A percentile compares a stretch with the other conserved stretches of the same genome.
These are phyloP conservation scores for Phoeniculus purpureus DNA, from an alignment of 2,797 vertebrate genomes.

Conservation along the genomic window DNA sequence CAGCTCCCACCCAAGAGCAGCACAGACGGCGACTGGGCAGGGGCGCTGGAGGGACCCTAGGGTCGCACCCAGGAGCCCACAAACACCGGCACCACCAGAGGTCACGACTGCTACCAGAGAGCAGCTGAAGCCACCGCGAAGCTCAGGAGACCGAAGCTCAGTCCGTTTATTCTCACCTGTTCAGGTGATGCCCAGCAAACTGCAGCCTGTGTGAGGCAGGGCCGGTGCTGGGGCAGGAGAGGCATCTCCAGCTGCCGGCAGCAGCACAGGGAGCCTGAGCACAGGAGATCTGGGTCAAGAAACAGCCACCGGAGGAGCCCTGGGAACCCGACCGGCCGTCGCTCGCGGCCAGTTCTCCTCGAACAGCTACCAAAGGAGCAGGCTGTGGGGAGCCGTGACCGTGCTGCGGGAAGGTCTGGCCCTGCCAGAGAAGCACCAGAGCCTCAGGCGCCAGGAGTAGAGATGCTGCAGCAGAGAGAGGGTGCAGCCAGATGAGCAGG, in stretches of 20 bases:
- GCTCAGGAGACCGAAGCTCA: neutral
- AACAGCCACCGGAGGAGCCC: neutral
- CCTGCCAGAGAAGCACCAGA: neutral
- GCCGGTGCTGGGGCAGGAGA: neutral
- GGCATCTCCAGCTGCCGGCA: conserved; percentile 8
- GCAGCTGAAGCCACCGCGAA: neutral
- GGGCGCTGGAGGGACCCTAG: neutral
- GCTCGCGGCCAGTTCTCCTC: neutral
- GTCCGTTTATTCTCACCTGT: neutral
- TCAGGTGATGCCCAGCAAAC: neutral
- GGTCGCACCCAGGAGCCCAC: neutral
- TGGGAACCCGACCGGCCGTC: neutral
- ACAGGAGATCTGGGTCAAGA: neutral
- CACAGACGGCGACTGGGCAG: neutral
- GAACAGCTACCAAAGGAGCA: neutral
- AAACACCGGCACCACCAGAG: neutral
- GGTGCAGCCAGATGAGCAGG: neutral
- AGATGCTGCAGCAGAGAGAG: neutral
- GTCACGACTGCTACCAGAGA: neutral
- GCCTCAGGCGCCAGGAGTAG: neutral
- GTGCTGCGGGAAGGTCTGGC: fast-evolving
- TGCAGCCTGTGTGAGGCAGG: neutral
- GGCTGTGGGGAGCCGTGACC: neutral
- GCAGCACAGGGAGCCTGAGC: neutral
- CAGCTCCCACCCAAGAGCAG: neutral